Evolutionary conservation across 2,113 vertebrate species (phyloP), one percentile per base, ranked within the genome.

Genomic region (Jaculus jaculus): DNA sequence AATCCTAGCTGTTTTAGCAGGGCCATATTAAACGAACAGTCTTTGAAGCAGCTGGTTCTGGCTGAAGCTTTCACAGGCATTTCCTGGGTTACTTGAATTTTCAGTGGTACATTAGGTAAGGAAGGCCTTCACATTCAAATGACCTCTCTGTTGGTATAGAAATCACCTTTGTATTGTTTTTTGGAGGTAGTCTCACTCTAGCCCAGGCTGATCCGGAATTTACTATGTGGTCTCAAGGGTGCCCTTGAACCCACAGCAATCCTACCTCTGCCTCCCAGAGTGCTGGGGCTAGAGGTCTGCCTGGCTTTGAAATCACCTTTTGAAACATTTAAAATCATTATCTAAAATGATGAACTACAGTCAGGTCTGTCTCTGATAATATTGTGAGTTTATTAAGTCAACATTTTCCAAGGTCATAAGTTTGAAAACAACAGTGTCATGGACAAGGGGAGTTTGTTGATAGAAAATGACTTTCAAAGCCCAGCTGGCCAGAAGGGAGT

Each of bases 401-500:
- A 37, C 51, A 58, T 90, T 87, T 95, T 82, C 20, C 73, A 94
- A 68, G 60, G 24, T 94, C 61, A 32, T n/a, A 15, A 12, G 51
- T 80, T 65, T 89, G 20, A 72, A 74, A 75, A 66, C 87, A 78
- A 42, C 21, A 17, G 17, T 89, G 58, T n/a, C 17, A 2, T 12
- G 26, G 15, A 17, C 58, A 87, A 85, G 42, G 60, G 63, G 68
- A 47, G 73, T 93, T 93, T 66, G 89, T 94, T 91, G 84, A 32
- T 30, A 58, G 69, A 60, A 34, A 66, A 24, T 90, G 54, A 18
- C 30, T 73, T 74, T 21, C 2, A 77, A 95, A 91, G 82, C 84
- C 68, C 80, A 74, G 69, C 58, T 71, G 42, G 79, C 68, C 86
- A 60, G 75, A 81, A 84, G 77, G 93, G 83, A 85, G 51, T 65